Conservation (phyloP, 2,797 vertebrate genomes). For the Presbytis comata region DNA sequence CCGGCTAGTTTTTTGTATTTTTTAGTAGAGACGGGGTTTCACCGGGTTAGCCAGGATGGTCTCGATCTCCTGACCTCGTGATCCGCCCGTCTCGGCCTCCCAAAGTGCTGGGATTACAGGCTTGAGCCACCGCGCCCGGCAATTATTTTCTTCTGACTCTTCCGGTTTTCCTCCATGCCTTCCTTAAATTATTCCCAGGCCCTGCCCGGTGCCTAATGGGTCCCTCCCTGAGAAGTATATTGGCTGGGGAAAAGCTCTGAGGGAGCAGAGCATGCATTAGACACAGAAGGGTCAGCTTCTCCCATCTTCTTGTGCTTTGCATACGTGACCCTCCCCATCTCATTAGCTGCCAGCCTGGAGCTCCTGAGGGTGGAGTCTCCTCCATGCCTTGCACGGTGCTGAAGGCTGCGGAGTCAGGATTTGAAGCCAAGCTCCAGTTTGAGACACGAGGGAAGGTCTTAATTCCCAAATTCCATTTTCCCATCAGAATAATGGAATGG, state of each 20-base stretch:
- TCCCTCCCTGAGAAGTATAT: not conserved
- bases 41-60: too few species aligned
- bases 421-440: not conserved
- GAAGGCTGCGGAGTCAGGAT: not conserved
- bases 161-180: not conserved
- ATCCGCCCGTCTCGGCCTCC: too few species aligned
- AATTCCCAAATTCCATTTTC: not conserved
- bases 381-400: accelerated
- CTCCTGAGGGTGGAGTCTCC: not conserved
- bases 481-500: not conserved
- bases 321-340: accelerated
- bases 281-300: accelerated
- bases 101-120: too few species aligned
- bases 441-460: not conserved
- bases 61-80: too few species aligned
- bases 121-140: too few species aligned
- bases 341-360: too few species aligned
- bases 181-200: not conserved
- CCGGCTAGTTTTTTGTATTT: too few species aligned
- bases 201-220: accelerated
- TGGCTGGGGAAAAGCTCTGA: not conserved
- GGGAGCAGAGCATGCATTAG: not conserved
- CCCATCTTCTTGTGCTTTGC: not conserved
- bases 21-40: too few species aligned
- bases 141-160: not conserved